A percentile compares a stretch with the other conserved stretches of the same genome.
Conservation (phyloP, 2,888 invertebrate species). For the Euphydryas editha region DNA sequence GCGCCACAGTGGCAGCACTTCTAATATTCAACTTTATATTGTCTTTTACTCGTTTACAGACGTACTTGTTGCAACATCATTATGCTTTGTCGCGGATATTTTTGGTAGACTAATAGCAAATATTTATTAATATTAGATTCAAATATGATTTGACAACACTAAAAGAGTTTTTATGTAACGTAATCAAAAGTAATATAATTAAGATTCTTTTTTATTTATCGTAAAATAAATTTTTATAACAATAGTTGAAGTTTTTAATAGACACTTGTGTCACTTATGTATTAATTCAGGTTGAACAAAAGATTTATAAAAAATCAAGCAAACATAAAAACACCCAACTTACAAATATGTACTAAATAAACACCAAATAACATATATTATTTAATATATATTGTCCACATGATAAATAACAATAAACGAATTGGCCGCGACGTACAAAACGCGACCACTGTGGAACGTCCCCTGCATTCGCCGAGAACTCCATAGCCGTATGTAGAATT, state of each 20-base stretch:
- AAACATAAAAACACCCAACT: background rate
- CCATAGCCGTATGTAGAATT: slow-evolving; percentile 61
- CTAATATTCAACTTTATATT: slow-evolving; percentile 22
- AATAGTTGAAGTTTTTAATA: too few relatives aligned
- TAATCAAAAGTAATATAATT: too few relatives aligned
- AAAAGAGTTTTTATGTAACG: too few relatives aligned
- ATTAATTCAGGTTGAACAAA: too few relatives aligned
- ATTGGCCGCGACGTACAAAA: slow-evolving; percentile 10
- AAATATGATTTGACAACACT: too few relatives aligned
- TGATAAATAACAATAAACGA: background rate
- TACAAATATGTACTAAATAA: background rate
- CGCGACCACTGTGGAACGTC: slow-evolving; percentile 42
- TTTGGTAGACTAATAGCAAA: background rate
- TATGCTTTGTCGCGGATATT: background rate
- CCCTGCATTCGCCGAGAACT: slow-evolving; percentile 54
- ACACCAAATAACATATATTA: too few relatives aligned
- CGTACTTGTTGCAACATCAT: background rate
- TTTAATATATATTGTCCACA: too few relatives aligned
- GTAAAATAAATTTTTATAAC: too few relatives aligned
- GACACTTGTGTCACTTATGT: too few relatives aligned
- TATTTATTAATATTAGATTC: too few relatives aligned
- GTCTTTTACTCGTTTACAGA: background rate
- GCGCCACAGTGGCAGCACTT: slow-evolving; percentile 64
- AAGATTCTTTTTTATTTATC: too few relatives aligned
- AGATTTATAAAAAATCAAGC: background rate